Base-by-base conservation (phyloP, 2,113 vertebrate genomes). In the Cisticola juncidis region DNA sequence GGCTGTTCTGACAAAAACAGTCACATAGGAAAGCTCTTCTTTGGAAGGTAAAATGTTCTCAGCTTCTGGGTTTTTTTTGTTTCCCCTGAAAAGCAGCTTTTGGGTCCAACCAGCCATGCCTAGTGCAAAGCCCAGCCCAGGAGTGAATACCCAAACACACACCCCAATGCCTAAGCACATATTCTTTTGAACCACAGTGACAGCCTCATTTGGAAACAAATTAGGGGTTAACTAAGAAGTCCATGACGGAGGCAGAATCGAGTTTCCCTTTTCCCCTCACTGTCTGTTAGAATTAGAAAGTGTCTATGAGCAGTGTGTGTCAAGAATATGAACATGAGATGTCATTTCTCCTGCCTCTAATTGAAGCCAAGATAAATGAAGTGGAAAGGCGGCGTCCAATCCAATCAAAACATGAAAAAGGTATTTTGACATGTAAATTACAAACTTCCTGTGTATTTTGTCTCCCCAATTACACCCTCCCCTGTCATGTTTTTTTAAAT, bases 381-480 rank as follows among this genome's bases (percentile, higher is more conserved):
- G 98, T 98, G 98, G 98, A 98, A 98, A 98, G 98, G 97, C 97
- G 81, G 96, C 96, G 92, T 98, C 98, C 98, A 97, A 98, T 98
- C 98, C 98, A 98, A 98, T 98, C 98, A 98, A 98, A 98, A 98
- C 97, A 97, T 98, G 97, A 97, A 98, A 98, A 98, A 98, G 97
- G 98, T 98, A 98, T 98, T 98, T 98, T 98, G 98, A 98, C 98
- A 98, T 98, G 98, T 98, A 98, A 98, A 98, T 98, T 98, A 98
- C 97, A 98, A 98, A 98, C 97, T 98, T 98, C 98, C 97, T 98
- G 97, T 98, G 97, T 98, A 98, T 98, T 98, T 98, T 98, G 97
- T 98, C 98, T 98, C 97, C 96, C 98, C 98, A 98, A 98, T 98
- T 98, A 98, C 97, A 98, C 97, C 97, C 97, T 98, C 98, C 97